Evolutionary conservation across 1,140 invertebrate genomes (phyloP).

Genomic region (Panulirus ornatus): DNA sequence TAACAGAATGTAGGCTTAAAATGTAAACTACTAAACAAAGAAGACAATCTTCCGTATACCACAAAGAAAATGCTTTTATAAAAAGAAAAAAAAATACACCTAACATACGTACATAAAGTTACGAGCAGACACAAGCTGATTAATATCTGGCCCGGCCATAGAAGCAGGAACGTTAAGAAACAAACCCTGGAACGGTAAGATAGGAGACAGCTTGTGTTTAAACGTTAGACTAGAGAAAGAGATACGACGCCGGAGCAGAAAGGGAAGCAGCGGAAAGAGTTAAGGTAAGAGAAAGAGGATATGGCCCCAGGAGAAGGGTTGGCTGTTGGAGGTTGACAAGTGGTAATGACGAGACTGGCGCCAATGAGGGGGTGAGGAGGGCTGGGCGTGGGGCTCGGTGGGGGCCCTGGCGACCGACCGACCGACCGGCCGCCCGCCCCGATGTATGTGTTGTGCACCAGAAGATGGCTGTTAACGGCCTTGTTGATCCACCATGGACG

Average conservation of each 20-base stretch:
- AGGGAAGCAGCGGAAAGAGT: constrained; percentile 18
- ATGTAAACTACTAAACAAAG: background rate
- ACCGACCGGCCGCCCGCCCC: too few relatives aligned
- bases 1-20: too few relatives aligned
- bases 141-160: too few relatives aligned
- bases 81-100: too few relatives aligned
- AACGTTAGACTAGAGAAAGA: background rate
- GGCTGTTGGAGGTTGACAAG: background rate
- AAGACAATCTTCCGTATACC: too few relatives aligned
- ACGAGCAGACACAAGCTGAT: too few relatives aligned
- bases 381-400: background rate
- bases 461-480: constrained; percentile 1
- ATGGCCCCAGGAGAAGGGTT: background rate
- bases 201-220: background rate
- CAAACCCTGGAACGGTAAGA: background rate
- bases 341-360: background rate
- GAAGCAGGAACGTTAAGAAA: too few relatives aligned
- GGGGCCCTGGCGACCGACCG: background rate
- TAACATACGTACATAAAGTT: too few relatives aligned
- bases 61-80: too few relatives aligned
- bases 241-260: background rate
- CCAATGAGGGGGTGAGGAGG: background rate
- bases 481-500: constrained; percentile 17
- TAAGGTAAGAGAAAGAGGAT: background rate
- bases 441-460: constrained; percentile 33